A percentile compares a stretch with the other conserved stretches of the same genome.
phyloP scores from a whole-genome alignment of 2,888 invertebrate species.

The Ethmia dodecea region DNA sequence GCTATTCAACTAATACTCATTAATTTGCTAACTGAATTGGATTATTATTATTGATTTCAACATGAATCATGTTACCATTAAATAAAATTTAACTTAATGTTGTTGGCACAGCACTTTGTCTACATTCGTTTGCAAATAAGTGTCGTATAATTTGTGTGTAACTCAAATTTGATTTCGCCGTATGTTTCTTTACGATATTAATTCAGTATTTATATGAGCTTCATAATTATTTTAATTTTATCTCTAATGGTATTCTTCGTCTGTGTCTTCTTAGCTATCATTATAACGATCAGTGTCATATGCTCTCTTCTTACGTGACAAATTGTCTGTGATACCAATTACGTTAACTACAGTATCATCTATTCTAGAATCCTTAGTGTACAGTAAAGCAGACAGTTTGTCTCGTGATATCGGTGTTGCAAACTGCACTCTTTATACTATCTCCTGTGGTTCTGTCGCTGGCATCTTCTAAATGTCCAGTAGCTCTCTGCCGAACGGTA shows the following conservation, averaged over 20 bases:
- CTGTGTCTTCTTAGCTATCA: slow-evolving; percentile 72
- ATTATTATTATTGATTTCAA: slow-evolving; percentile 11
- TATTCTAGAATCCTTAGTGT: too few species aligned
- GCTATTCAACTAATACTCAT: too few species aligned
- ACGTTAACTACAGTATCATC: too few species aligned
- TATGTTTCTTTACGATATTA: slow-evolving; percentile 42
- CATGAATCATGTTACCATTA: slow-evolving; percentile 13
- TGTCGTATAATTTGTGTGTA: slow-evolving; percentile 72
- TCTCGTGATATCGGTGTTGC: slow-evolving; percentile 70
- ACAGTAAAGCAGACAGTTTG: slow-evolving; percentile 40
- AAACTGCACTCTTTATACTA: slow-evolving; percentile 78
- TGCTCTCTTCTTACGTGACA: slow-evolving; percentile 60
- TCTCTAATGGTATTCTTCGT: slow-evolving; percentile 59
- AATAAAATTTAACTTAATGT: slow-evolving; percentile 31
- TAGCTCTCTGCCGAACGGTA: slow-evolving; percentile 62
- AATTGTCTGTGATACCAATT: slow-evolving; percentile 35
- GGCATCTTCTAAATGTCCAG: slow-evolving; percentile 67
- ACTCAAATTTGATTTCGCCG: slow-evolving; percentile 58
- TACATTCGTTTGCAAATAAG: slow-evolving; percentile 69
- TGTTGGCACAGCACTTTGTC: slow-evolving; percentile 66
- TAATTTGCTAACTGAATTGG: slow-evolving; percentile 17
- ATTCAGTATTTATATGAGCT: slow-evolving; percentile 58
- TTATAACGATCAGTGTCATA: slow-evolving; percentile 65
- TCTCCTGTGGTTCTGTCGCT: slow-evolving; percentile 74
- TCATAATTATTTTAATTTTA: slow-evolving; percentile 54